Evolutionary conservation across 2,797 vertebrate genomes (phyloP).

Genomic region (Phaenicophaeus curvirostris): DNA sequence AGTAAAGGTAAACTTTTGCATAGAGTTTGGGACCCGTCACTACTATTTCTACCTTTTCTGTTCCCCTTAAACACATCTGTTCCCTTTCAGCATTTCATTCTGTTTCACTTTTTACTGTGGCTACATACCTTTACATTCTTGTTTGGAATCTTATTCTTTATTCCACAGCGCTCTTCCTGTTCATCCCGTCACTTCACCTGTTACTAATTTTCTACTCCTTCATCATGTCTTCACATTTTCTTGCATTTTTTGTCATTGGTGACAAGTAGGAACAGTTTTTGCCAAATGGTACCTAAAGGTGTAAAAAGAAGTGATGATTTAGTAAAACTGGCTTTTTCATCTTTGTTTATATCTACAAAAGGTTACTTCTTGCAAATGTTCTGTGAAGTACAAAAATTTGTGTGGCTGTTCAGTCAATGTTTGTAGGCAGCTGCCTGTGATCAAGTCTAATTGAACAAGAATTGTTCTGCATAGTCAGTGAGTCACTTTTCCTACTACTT

Average conservation of each 20-base stretch:
- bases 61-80: background rate
- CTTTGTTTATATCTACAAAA: background rate
- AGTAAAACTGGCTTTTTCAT: background rate
- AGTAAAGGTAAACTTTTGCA: background rate
- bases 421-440: background rate
- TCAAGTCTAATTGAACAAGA: background rate
- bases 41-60: slow-evolving; percentile 26
- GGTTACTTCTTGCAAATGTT: background rate
- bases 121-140: background rate
- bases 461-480: background rate
- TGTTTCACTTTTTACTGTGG: slow-evolving; percentile 13
- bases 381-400: background rate
- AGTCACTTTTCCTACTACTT: background rate
- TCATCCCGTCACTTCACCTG: background rate
- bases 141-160: background rate
- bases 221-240: background rate
- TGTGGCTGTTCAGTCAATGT: background rate
- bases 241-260: background rate
- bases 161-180: background rate
- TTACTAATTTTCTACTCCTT: background rate
- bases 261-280: slow-evolving; percentile 1
- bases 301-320: background rate
- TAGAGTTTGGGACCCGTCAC: slow-evolving; percentile 49
- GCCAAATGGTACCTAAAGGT: background rate
- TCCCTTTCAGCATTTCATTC: slow-evolving; percentile 23